These are phyloP conservation scores for Perodicticus potto DNA, from an alignment of 2,797 vertebrate genomes.

Conservation along the genomic window DNA sequence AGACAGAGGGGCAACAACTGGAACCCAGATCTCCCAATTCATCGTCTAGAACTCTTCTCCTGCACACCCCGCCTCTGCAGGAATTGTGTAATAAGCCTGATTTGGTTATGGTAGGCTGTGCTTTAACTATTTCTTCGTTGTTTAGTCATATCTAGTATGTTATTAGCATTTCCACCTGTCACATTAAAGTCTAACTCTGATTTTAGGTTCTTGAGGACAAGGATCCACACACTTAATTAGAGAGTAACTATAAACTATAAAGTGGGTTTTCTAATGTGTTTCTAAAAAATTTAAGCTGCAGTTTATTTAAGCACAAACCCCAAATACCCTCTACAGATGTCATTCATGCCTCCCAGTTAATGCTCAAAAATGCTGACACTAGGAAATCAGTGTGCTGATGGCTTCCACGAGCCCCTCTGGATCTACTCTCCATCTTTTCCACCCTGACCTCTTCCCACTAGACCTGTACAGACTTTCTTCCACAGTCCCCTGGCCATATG, in stretches of 20 bases:
- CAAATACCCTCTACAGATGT: background rate
- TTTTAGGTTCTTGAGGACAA: slow-evolving; percentile 19
- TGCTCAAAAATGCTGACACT: background rate
- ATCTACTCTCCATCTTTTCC: background rate
- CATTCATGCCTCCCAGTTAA: background rate
- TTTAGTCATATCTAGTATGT: background rate
- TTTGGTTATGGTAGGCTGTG: background rate
- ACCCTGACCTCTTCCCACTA: background rate
- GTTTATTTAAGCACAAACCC: background rate
- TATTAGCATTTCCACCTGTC: background rate
- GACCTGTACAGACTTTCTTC: background rate
- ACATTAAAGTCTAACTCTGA: background rate
- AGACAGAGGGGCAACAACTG: background rate
- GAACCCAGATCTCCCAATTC: background rate
- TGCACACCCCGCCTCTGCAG: background rate
- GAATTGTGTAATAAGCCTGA: background rate
- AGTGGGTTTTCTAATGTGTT: background rate
- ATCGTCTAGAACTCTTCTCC: background rate
- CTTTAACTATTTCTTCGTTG: background rate
- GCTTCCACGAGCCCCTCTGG: background rate
- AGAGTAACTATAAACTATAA: background rate
- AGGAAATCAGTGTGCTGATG: background rate
- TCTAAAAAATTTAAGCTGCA: background rate
- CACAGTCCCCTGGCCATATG: background rate
- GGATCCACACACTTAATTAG: background rate